Evolutionary conservation across 2,888 invertebrate species (phyloP), one percentile per base, ranked within the genome.

Genomic region (Phrixothrix hirtus): DNA sequence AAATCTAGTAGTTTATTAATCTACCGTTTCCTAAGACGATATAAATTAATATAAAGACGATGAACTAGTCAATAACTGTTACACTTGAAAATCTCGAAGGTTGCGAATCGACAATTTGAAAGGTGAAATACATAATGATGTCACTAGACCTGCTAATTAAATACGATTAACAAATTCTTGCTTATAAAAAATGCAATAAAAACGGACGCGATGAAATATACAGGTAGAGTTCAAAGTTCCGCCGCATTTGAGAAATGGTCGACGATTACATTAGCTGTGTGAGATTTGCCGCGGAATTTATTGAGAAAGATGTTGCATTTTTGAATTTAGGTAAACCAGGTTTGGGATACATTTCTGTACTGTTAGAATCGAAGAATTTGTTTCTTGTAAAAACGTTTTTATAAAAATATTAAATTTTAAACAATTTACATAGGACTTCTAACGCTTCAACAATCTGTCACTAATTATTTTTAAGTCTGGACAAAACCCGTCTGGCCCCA

Each of bases 281-380:
- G 61, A 59, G 57, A 57, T 53, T 49, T 48, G 56, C 59, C 61
- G 61, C 57, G 59, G 59, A 49, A 59, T 58, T 49, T 58, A 58
- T 59, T 56, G 61, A 61, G 61, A 59, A 55, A 61, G 61, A 61
- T 59, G 61, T 61, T 51, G 57, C 60, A 39, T 59, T 59, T 59
- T 39, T 57, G 37, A 36, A 38, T 42, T 54, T 42, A 42, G 42
- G 42, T 45, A 39, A n/a, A 39, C 52, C 39, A 41, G 25, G 39
- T 30, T 26, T 16, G 52, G 46, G 52, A 52, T 52, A 39, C 45
- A 51, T 51, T 51, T 45, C 4, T 21, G 21, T 21, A 21, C 21
- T 21, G 21, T 21, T 21, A 21, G 21, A 21, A 5, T 7, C 21
- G 21, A 21, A n/a, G n/a, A n/a, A n/a, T n/a, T n/a, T n/a, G n/a